Percentiles rank a stretch among this genome's conserved stretches.
These are phyloP conservation scores for Chitala chitala DNA, from an alignment of 2,113 vertebrate species.

Conservation along the genomic window DNA sequence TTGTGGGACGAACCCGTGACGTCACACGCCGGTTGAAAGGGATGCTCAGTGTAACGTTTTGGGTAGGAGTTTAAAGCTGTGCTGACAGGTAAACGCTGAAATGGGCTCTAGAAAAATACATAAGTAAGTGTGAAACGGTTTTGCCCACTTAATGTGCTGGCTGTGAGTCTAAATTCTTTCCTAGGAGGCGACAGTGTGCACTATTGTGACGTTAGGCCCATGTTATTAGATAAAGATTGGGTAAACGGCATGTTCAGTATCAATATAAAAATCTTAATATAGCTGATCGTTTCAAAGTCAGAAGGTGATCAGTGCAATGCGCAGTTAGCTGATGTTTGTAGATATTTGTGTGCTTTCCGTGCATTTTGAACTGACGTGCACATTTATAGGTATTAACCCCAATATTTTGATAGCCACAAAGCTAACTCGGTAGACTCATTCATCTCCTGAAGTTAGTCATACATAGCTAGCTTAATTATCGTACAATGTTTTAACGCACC, in stretches of 20 bases:
- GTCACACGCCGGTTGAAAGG: neutral
- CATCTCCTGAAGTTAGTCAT: no score
- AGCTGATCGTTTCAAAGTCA: no score
- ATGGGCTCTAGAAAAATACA: neutral
- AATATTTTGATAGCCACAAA: no score
- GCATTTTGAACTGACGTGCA: no score
- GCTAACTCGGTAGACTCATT: no score
- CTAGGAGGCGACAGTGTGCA: neutral
- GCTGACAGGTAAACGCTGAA: conserved; percentile 19
- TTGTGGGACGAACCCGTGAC: conserved; percentile 13
- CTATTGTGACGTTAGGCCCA: neutral
- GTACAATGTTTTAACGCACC: no score
- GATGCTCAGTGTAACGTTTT: neutral
- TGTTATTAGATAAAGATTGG: neutral
- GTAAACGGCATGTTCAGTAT: neutral
- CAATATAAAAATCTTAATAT: neutral
- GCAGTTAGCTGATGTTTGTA: no score
- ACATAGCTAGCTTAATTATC: no score
- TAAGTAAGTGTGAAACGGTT: neutral
- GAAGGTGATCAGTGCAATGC: no score
- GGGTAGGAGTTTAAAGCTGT: neutral
- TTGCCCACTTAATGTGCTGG: neutral
- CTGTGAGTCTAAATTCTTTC: neutral
- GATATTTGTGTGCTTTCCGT: no score
- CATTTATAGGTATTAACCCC: no score